Evolutionary conservation across 2,888 invertebrate genomes (phyloP), one percentile per base, ranked within the genome.

Genomic region (Pachymerium ferrugineum): DNA sequence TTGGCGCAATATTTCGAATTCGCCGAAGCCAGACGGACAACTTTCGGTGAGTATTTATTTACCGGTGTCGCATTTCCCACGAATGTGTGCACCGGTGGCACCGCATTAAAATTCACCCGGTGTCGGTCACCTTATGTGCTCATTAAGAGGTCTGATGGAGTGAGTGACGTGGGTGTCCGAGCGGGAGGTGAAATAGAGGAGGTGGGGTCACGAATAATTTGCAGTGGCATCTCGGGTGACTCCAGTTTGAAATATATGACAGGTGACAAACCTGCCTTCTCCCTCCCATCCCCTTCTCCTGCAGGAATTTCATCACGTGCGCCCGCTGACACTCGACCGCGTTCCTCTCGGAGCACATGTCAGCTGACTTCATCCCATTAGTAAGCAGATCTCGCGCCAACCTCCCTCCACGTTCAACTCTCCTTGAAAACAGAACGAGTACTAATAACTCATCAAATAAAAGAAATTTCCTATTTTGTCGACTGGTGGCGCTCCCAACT

Each of bases 21-120:
- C 79, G 88, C 89, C 79, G 90, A 90, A 83, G 92, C 93, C 0
- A 86, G 94, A 72, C 88, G 90, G 78, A 87, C 87, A 3, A 91
- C 92, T 0, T 94, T 94, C 80, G 79, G 87, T 82, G 78, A 80
- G 80, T 79, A 19, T 6, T 31, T 33, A 33, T 70, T 29, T 16
- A 22, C 16, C 38, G 14, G 38, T 38, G 38, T 38, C 38, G 22
- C 5, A 54, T 54, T 54, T 54, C 47, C 47, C 47, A 54, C 47
- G 47, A 4, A 22, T 19, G 19, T n/a, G 38, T 4, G 38, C n/a
- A 5, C 19, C 10, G 19, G 4, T 4, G n/a, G n/a, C n/a, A n/a
- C n/a, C n/a, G n/a, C 47, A 54, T 54, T 54, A 22, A 54, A 54
- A 54, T 54, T 54, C 47, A 54, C 10, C 19, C 19, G 8, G 47